A percentile compares a stretch with the other conserved stretches of the same genome.
These are phyloP conservation scores for Lordiphosa collinella DNA, from an alignment of 1,140 invertebrate species.

Conservation along the genomic window DNA sequence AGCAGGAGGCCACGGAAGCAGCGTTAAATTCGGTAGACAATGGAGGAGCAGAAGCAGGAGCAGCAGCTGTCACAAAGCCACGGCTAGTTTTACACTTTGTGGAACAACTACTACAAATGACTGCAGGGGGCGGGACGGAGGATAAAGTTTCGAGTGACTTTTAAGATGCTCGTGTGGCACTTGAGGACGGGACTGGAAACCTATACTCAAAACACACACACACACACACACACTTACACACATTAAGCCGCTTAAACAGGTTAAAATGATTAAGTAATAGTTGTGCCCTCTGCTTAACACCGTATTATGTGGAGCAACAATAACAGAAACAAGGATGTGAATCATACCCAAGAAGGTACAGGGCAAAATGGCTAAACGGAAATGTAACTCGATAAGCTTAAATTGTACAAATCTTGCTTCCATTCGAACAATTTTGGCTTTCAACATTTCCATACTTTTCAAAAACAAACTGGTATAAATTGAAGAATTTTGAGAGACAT, in stretches of 20 bases:
- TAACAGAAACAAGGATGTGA: slow-evolving; percentile 15
- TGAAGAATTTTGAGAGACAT: no score
- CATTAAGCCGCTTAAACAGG: slow-evolving; percentile 72
- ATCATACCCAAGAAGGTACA: background rate
- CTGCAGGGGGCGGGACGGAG: background rate
- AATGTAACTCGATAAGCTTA: background rate
- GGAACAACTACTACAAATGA: slow-evolving; percentile 14
- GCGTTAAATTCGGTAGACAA: slow-evolving; percentile 27
- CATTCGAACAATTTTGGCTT: no score
- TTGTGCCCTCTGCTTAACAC: slow-evolving; percentile 59
- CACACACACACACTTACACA: slow-evolving; percentile 9
- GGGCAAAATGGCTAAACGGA: background rate
- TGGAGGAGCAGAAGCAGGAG: slow-evolving; percentile 9
- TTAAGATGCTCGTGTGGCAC: slow-evolving; percentile 42
- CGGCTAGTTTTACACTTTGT: slow-evolving; percentile 49
- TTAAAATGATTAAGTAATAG: slow-evolving; percentile 75
- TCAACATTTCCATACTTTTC: no score
- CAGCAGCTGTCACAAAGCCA: slow-evolving; percentile 28
- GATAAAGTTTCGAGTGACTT: slow-evolving; percentile 38
- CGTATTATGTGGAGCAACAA: slow-evolving; percentile 54
- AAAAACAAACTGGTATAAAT: no score
- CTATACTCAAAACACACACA: background rate
- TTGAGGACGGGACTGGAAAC: slow-evolving; percentile 16
- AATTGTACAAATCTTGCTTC: no score
- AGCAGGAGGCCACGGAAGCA: background rate